Conservation (phyloP, 92 coral and sea anemone genomes). For the Virgularia gustaviana region DNA sequence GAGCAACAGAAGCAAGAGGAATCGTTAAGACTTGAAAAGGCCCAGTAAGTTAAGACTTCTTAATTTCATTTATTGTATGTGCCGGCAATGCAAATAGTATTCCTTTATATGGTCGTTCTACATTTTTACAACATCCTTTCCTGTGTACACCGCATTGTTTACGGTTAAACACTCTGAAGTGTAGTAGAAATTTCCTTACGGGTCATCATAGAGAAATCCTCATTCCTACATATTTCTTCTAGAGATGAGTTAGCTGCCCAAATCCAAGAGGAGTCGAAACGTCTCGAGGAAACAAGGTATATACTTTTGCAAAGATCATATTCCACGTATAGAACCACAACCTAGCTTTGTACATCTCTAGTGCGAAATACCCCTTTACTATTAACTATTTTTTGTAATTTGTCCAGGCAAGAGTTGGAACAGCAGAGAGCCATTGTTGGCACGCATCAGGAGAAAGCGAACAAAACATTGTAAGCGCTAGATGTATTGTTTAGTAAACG, state of each 20-base stretch:
- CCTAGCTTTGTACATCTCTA: too few species aligned
- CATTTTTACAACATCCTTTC: not conserved
- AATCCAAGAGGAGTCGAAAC: constrained; percentile 86
- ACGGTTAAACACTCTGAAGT: not conserved
- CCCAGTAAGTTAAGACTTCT: constrained; percentile 51
- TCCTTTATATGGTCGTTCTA: too few species aligned
- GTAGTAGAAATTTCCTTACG: not conserved
- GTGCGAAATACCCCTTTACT: not conserved
- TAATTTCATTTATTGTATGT: not conserved
- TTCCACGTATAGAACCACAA: too few species aligned
- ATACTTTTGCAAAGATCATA: too few species aligned
- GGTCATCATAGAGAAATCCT: not conserved
- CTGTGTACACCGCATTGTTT: not conserved
- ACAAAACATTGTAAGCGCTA: constrained; percentile 91
- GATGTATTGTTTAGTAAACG: too few species aligned
- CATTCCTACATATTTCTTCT: constrained; percentile 5
- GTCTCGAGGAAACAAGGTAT: constrained; percentile 93
- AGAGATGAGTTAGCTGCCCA: constrained; percentile 90
- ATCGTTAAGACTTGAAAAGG: constrained; percentile 79
- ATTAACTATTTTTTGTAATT: not conserved
- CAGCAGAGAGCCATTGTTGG: constrained; percentile 86
- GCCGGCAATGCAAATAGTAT: not conserved
- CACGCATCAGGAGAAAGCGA: constrained; percentile 83
- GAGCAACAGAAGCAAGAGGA: constrained; percentile 91
- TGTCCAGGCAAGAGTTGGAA: constrained; percentile 80